A percentile compares a stretch with the other conserved stretches of the same genome.
Evolutionary conservation across 1,140 invertebrate genomes (phyloP).

Genomic region (Drosophila pectinifera): DNA sequence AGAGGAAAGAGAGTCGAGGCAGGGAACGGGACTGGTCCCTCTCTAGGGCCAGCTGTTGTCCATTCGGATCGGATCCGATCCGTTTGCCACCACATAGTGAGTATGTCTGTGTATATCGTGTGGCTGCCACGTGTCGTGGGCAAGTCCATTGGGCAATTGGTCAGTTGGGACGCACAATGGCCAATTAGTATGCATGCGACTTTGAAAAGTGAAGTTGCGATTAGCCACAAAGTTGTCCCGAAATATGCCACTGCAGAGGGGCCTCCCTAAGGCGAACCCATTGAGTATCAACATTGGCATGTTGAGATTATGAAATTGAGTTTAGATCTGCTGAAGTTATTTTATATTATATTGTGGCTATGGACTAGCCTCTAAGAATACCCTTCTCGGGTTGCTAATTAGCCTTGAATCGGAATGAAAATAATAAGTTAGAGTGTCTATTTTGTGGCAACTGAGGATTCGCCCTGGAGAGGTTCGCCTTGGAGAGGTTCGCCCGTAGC

Average conservation of each 20-base stretch:
- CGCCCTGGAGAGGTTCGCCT: neutral
- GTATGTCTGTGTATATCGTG: conserved; percentile 45
- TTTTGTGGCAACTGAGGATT: neutral
- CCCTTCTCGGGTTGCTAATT: too few relatives aligned
- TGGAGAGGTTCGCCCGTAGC: conserved; percentile 6
- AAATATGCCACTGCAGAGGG: conserved; percentile 5
- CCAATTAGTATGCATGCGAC: conserved; percentile 60
- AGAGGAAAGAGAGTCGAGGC: neutral
- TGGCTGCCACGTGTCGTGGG: conserved; percentile 77
- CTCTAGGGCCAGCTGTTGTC: conserved; percentile 65
- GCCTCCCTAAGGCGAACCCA: neutral
- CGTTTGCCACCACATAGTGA: neutral
- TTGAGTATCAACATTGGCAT: too few relatives aligned
- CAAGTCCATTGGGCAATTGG: conserved; percentile 73
- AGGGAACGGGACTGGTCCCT: conserved; percentile 37
- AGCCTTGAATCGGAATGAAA: too few relatives aligned
- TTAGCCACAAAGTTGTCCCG: conserved; percentile 45
- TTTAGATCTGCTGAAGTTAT: too few relatives aligned
- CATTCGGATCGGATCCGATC: conserved; percentile 15
- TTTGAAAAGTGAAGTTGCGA: conserved; percentile 76
- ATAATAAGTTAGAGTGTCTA: too few relatives aligned
- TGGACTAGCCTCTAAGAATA: too few relatives aligned
- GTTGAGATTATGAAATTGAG: too few relatives aligned
- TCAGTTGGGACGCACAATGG: conserved; percentile 36
- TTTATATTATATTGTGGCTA: too few relatives aligned